Evolutionary conservation across 2,888 invertebrate species (phyloP).

Genomic region (Euspilapteryx auroguttella): DNA sequence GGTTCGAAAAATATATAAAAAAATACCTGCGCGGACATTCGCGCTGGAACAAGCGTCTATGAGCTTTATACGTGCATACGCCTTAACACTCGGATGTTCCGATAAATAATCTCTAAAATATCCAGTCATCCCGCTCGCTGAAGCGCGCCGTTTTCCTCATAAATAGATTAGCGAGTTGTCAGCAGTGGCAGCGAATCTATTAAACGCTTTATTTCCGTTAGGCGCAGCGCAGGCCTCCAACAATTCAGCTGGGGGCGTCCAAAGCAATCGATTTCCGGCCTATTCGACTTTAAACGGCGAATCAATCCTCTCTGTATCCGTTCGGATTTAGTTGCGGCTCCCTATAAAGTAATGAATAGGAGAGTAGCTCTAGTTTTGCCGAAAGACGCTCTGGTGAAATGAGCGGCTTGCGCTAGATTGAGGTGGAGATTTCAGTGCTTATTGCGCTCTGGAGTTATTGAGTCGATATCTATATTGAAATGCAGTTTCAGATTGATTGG

Average conservation of each 20-base stretch:
- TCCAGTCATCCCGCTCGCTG: slow-evolving; percentile 4
- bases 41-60: no score
- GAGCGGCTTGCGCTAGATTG: no score
- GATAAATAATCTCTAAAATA: slow-evolving; percentile 7
- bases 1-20: no score
- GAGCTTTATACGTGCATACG: slow-evolving; percentile 1
- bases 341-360: slow-evolving; percentile 43
- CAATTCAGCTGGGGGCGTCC: slow-evolving; percentile 42
- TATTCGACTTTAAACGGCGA: slow-evolving; percentile 56
- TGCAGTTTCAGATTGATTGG: no score
- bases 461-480: no score
- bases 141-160: slow-evolving; percentile 34
- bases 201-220: slow-evolving; percentile 58
- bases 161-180: slow-evolving; percentile 57
- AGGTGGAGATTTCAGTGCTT: no score
- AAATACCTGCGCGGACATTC: slow-evolving; percentile 1
- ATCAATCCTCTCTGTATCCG: slow-evolving; percentile 48
- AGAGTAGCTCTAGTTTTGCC: slow-evolving; percentile 11
- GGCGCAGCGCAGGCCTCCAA: slow-evolving; percentile 23
- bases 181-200: slow-evolving; percentile 53
- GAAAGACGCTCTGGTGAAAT: no score
- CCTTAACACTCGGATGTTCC: slow-evolving; percentile 4
- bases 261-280: slow-evolving; percentile 61
- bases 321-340: slow-evolving; percentile 48
- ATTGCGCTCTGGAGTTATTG: no score